A percentile compares a stretch with the other conserved stretches of the same genome.
Evolutionary conservation across 2,888 invertebrate species (phyloP).

Genomic region (Lissocephala sabroskyi): DNA sequence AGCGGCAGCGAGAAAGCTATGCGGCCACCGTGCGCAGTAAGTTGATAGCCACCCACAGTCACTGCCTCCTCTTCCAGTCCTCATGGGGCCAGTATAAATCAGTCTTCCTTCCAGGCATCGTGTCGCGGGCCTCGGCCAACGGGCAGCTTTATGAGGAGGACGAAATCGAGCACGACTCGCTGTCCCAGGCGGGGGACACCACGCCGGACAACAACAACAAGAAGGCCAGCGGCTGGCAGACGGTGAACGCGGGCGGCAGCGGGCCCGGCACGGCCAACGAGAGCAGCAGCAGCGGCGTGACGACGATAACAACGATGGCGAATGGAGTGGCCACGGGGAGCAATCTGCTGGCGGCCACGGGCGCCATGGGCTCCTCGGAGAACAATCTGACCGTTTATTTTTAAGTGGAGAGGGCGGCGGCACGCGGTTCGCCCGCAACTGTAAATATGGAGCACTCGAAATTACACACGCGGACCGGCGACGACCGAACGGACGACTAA

Average conservation of each 20-base stretch:
- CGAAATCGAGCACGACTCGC: conserved; percentile 69
- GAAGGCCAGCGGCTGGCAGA: conserved; percentile 67
- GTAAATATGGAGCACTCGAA: no score
- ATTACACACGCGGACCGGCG: no score
- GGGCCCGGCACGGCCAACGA: conserved; percentile 18
- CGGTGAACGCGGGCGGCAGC: conserved; percentile 38
- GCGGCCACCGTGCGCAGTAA: conserved; percentile 77
- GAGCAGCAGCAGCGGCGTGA: conserved; percentile 31
- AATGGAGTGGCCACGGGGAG: conserved; percentile 45
- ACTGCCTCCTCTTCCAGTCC: no score
- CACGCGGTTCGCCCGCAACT: neutral
- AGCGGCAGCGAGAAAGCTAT: conserved; percentile 71
- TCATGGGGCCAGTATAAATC: conserved; percentile 47
- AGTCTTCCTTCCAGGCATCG: conserved; percentile 72
- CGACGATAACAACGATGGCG: conserved; percentile 40
- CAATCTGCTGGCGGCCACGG: conserved; percentile 64
- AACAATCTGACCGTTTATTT: conserved; percentile 77
- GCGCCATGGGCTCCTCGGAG: conserved; percentile 73
- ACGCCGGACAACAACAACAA: conserved; percentile 54
- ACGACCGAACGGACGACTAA: no score
- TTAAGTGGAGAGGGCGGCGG: no score
- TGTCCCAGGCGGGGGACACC: conserved; percentile 50
- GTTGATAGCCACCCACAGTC: conserved; percentile 44
- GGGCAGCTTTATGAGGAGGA: conserved; percentile 73
- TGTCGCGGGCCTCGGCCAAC: conserved; percentile 73